Base-by-base conservation (phyloP, 2,888 invertebrate species). In the Maniola hyperantus region DNA sequence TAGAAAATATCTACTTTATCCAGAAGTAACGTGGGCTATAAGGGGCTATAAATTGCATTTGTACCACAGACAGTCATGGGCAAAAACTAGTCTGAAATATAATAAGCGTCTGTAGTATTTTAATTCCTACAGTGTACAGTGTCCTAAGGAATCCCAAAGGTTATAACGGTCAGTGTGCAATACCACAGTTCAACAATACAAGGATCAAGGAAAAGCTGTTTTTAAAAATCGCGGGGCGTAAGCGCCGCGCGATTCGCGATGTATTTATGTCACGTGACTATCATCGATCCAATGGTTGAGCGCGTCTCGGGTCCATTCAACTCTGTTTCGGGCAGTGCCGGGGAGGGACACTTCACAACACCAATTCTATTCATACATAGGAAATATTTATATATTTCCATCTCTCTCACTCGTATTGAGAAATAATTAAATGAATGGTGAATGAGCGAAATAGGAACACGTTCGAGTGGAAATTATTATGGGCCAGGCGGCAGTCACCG, bases 231-330 rank as follows among this genome's bases (percentile, higher is more conserved):
- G 86, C 91, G 89, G 79, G 77, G 55, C 58, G 39, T 39, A 48
- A 72, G 64, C 74, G 72, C 67, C 77, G 79, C 80, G 82, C 83
- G 80, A 83, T 83, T 79, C 80, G 82, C 83, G 80, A 83, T 83
- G 85, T 86, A 84, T 85, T 86, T 82, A 79, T 79, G 78, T 91
- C 92, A 92, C 91, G 92, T 92, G 92, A 92, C 83, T 77, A 65
- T 82, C 85, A 92, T 93, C 92, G 92, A 93, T 93, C 92, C 92
- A 93, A 92, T 92, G 85, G 92, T 83, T 87, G 90, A 90, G 83
- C 88, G 90, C 91, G 91, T 91, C 90, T 87, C 88, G 91, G 91
- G 92, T 92, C 92, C 92, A 92, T 92, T 92, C 92, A 93, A 92
- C 92, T 93, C 91, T 79, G 82, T 77, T 83, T 87, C 83, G 85